Conservation (phyloP, 2,113 vertebrate species). For the Myiozetetes cayanensis region DNA sequence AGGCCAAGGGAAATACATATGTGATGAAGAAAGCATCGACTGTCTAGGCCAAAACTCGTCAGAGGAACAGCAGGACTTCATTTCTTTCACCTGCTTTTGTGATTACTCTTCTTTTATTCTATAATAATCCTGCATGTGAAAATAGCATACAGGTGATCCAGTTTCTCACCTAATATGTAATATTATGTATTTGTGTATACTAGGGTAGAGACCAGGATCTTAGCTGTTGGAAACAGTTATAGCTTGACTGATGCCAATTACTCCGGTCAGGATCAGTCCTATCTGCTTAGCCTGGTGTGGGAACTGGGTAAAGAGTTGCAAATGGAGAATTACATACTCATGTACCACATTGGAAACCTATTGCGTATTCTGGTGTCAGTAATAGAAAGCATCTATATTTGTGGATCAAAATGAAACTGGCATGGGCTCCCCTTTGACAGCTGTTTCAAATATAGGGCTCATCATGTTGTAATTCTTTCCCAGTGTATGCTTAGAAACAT, state of each 20-base stretch:
- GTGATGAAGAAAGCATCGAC: constrained; percentile 82
- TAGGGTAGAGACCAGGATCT: background rate
- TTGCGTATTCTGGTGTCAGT: constrained; percentile 45
- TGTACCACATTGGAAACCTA: constrained; percentile 42
- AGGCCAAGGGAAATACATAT: constrained; percentile 78
- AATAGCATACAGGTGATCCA: constrained; percentile 35
- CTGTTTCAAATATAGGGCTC: constrained; percentile 62
- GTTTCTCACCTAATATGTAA: background rate
- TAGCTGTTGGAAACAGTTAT: background rate
- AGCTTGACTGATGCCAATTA: background rate
- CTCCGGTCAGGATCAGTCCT: background rate
- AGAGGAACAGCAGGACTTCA: background rate
- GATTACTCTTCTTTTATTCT: constrained; percentile 14
- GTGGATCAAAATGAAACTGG: constrained; percentile 54
- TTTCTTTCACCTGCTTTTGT: background rate
- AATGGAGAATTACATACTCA: constrained; percentile 32
- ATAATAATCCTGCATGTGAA: background rate
- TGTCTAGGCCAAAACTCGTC: constrained; percentile 68
- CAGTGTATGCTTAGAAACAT: constrained; percentile 40
- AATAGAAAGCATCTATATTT: constrained; percentile 53
- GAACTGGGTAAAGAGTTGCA: constrained; percentile 33
- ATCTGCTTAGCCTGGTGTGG: constrained; percentile 7
- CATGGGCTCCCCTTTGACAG: constrained; percentile 32
- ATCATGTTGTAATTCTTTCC: constrained; percentile 56
- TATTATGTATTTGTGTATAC: background rate